phyloP scores from a whole-genome alignment of 2,113 vertebrate genomes.

The Phodopus roborovskii region DNA sequence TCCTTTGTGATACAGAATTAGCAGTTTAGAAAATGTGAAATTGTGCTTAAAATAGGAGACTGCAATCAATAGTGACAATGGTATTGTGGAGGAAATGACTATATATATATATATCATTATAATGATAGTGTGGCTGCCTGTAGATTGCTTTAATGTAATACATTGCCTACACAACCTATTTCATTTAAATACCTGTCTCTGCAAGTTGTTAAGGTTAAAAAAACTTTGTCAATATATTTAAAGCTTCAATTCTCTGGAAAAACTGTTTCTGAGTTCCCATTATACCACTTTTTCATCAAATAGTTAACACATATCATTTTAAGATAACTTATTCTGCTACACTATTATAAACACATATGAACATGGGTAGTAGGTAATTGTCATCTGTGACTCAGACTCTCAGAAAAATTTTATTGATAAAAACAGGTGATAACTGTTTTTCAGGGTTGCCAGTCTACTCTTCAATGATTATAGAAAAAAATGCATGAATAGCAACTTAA shows the following conservation, averaged over 20 bases:
- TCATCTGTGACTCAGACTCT: background rate
- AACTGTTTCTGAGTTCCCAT: background rate
- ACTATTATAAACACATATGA: background rate
- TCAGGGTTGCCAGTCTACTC: background rate
- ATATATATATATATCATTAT: background rate
- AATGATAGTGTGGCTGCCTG: background rate
- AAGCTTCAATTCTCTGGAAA: background rate
- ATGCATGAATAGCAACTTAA: background rate
- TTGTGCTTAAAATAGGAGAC: background rate
- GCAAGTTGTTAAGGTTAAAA: background rate
- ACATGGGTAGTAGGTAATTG: background rate
- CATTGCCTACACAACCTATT: background rate
- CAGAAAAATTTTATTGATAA: background rate
- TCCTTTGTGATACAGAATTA: constrained; percentile 57
- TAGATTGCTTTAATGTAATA: background rate
- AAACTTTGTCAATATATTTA: background rate
- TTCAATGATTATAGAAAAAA: background rate
- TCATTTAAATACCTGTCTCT: background rate
- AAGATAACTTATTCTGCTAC: background rate
- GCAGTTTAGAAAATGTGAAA: constrained; percentile 39
- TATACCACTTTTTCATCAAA: background rate
- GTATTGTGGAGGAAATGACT: background rate
- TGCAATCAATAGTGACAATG: constrained; percentile 3
- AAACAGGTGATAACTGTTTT: background rate
- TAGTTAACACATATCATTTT: background rate